A percentile compares a stretch with the other conserved stretches of the same genome.
Evolutionary conservation across 1,140 invertebrate genomes (phyloP).

Genomic region (Lasaia peninsularis): DNA sequence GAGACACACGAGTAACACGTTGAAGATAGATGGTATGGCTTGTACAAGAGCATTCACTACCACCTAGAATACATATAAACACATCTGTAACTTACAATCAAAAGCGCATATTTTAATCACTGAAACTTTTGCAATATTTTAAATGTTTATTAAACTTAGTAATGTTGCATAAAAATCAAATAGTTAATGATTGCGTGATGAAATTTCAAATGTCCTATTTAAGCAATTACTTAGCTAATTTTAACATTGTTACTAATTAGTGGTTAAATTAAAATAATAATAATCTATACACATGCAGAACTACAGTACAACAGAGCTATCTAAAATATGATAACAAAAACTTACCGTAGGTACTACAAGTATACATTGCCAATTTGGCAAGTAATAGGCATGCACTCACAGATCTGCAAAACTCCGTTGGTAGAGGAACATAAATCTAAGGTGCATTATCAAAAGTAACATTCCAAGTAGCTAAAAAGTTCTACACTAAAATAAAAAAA

Average conservation of each 20-base stretch:
- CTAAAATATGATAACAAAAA: constrained; percentile 1
- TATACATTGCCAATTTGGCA: constrained; percentile 32
- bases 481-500: constrained; percentile 54
- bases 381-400: constrained; percentile 20
- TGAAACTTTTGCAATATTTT: neutral
- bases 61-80: constrained; percentile 64
- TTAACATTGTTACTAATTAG: constrained; percentile 4
- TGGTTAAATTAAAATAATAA: neutral
- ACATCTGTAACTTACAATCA: neutral
- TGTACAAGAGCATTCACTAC: constrained; percentile 96
- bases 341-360: constrained; percentile 14
- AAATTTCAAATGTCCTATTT: neutral
- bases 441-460: constrained; percentile 65
- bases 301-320: neutral
- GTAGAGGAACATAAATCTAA: constrained; percentile 49
- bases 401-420: constrained; percentile 1
- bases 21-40: constrained; percentile 96
- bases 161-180: neutral
- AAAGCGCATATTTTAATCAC: neutral
- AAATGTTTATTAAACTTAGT: neutral
- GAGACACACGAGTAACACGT: constrained; percentile 94
- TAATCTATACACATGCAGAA: neutral
- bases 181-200: neutral
- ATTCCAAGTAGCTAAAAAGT: constrained; percentile 52
- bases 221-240: neutral